Conservation (phyloP, 1,140 invertebrate genomes). For the Drosophila azteca region DNA sequence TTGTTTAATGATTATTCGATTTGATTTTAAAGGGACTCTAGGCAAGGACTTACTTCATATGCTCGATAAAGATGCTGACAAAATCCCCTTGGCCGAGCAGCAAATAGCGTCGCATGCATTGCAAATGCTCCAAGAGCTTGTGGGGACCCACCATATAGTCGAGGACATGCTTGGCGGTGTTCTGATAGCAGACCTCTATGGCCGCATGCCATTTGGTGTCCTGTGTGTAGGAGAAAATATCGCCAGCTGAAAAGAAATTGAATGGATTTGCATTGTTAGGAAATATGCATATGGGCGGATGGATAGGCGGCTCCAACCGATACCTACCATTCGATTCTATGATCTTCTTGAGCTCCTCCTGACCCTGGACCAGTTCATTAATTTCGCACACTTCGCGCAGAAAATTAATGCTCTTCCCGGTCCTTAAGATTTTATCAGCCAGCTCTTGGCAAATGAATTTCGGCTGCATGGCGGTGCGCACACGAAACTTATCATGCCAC, state of each 20-base stretch:
- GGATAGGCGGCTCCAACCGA: constrained; percentile 19
- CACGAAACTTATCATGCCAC: constrained; percentile 97
- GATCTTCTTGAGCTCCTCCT: constrained; percentile 86
- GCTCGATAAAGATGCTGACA: constrained; percentile 95
- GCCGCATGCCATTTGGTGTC: constrained; percentile 91
- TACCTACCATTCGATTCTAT: constrained; percentile 84
- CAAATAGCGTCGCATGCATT: constrained; percentile 95
- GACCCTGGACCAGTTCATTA: constrained; percentile 88
- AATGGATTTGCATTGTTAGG: neutral
- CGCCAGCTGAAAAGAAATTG: constrained; percentile 34
- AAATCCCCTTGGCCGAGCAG: constrained; percentile 98
- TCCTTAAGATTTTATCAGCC: constrained; percentile 93
- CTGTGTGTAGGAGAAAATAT: constrained; percentile 68
- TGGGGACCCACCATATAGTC: constrained; percentile 94
- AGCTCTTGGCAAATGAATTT: constrained; percentile 89
- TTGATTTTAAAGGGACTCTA: too few species aligned
- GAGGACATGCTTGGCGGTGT: constrained; percentile 93
- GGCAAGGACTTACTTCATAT: constrained; percentile 90
- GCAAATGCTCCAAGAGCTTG: constrained; percentile 95
- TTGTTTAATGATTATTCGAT: neutral
- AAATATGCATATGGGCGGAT: constrained; percentile 4
- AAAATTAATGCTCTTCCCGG: constrained; percentile 98
- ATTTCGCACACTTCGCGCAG: constrained; percentile 95
- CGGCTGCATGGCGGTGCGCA: constrained; percentile 91
- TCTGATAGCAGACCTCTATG: constrained; percentile 92